A percentile compares a stretch with the other conserved stretches of the same genome.
Conservation (phyloP, 2,888 invertebrate species). For the Epirrhoe tristata region DNA sequence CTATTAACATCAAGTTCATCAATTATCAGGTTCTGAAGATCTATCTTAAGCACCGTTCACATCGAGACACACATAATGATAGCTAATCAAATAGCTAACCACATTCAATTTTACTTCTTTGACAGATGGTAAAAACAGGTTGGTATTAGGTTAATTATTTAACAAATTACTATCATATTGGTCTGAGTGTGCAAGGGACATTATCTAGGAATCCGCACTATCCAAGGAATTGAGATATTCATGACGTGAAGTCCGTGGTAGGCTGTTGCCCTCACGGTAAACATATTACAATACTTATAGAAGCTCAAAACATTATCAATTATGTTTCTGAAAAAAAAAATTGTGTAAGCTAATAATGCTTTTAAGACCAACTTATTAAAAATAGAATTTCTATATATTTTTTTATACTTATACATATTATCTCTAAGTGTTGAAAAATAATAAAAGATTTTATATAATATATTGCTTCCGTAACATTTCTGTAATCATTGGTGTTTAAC, state of each 20-base stretch:
- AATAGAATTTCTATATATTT: no score
- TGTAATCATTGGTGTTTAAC: no score
- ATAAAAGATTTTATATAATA: no score
- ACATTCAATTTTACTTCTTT: not conserved
- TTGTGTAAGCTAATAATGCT: no score
- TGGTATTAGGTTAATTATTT: not conserved
- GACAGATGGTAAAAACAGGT: not conserved
- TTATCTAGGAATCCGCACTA: conserved; percentile 17
- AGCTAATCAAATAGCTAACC: not conserved
- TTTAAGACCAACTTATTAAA: no score
- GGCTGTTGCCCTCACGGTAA: conserved; percentile 14
- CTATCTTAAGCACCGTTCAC: not conserved
- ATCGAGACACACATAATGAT: not conserved
- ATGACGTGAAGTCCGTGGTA: conserved; percentile 19
- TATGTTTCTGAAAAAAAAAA: no score
- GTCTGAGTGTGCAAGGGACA: conserved; percentile 4
- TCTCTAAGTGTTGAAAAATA: no score
- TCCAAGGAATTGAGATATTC: conserved; percentile 25
- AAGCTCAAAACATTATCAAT: conserved; percentile 2
- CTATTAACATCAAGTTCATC: not conserved
- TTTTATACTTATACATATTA: no score
- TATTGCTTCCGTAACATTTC: no score
- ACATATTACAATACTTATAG: conserved; percentile 10
- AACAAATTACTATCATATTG: not conserved
- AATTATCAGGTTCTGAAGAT: not conserved